These are phyloP conservation scores for Steatocranus sp. DNA, from an alignment of 2,797 vertebrate species.

Conservation along the genomic window DNA sequence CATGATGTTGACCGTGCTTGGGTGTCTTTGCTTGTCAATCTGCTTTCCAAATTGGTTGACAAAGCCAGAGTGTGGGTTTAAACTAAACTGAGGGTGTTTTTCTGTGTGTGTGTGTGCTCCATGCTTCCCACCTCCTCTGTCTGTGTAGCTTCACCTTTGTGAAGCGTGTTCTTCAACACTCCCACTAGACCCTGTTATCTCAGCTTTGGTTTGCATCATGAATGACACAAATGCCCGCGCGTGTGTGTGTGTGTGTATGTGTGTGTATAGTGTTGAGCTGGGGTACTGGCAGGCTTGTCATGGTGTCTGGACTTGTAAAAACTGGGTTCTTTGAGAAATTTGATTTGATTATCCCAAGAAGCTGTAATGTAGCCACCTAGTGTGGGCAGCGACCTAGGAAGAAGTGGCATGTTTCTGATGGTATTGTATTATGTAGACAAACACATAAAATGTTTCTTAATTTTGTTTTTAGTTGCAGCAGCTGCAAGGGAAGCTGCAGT, in stretches of 20 bases:
- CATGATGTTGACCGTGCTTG: slow-evolving; percentile 36
- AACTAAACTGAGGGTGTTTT: slow-evolving; percentile 12
- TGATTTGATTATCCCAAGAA: slow-evolving; percentile 39
- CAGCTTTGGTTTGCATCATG: slow-evolving; percentile 63
- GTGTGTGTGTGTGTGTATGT: not conserved
- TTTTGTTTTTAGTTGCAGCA: too few relatives aligned
- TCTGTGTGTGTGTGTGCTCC: not conserved
- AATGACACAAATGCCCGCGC: slow-evolving; percentile 25
- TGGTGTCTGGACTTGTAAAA: slow-evolving; percentile 39
- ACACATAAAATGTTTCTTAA: not conserved
- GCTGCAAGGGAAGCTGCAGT: not conserved
- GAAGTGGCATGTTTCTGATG: slow-evolving; percentile 12
- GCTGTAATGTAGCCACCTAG: slow-evolving; percentile 35
- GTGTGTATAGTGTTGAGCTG: not conserved
- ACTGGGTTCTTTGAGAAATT: slow-evolving; percentile 17
- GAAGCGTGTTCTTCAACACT: slow-evolving; percentile 43
- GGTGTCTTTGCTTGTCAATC: slow-evolving; percentile 37
- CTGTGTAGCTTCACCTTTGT: slow-evolving; percentile 50
- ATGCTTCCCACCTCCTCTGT: slow-evolving; percentile 52
- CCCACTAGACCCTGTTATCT: slow-evolving; percentile 55
- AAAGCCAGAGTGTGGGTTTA: slow-evolving; percentile 52
- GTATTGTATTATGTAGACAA: slow-evolving; percentile 13
- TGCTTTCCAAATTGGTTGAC: slow-evolving; percentile 32
- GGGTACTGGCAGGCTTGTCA: slow-evolving; percentile 25
- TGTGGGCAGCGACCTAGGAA: slow-evolving; percentile 34